Evolutionary conservation across 2,113 vertebrate genomes (phyloP), one percentile per base, ranked within the genome.

Genomic region (Eulemur rufifrons): DNA sequence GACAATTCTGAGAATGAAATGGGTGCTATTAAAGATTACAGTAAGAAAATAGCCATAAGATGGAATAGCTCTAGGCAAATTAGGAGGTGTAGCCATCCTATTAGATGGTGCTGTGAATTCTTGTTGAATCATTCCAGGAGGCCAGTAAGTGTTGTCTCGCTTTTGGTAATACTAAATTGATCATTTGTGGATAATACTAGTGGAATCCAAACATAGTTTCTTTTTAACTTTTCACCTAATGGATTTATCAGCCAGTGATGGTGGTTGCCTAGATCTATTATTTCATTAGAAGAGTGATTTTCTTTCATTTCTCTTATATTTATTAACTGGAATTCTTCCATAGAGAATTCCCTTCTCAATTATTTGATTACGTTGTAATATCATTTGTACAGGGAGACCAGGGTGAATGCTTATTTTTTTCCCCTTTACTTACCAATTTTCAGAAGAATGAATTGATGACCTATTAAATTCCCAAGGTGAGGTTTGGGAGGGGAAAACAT

Each of bases 191-290:
- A 21, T 93, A 86, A 20, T 82, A 73, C 76, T 13, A 29, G 18
- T 21, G 32, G 68, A 1, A 74, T 74, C 45, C 15, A 71, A 68
- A 39, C 4, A 39, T 47, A 86, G 4, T 85, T 85, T 92, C 39
- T 84, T 92, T 37, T 85, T 89, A 84, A 88, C 8, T 92, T 96
- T 56, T 59, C 42, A 86, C 18, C 29, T 68, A 27, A 54, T 93
- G 61, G 17, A 89, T 96, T 92, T 95, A 85, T 85, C 15, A 84
- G 23, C 8, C 23, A 39, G 34, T 83, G 64, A 56, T 91, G 13
- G 54, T 86, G 85, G 6, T 80, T 90, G 45, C 59, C 34, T 82
- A 54, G 18, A 54, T 81, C 45, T 7, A 6, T 76, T 89, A 74
- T 81, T 86, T 93, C 18, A 74, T 86, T 84, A 45, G 39, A 71